These are phyloP conservation scores for Amphilophus citrinellus DNA, from an alignment of 2,113 vertebrate genomes.

Conservation along the genomic window DNA sequence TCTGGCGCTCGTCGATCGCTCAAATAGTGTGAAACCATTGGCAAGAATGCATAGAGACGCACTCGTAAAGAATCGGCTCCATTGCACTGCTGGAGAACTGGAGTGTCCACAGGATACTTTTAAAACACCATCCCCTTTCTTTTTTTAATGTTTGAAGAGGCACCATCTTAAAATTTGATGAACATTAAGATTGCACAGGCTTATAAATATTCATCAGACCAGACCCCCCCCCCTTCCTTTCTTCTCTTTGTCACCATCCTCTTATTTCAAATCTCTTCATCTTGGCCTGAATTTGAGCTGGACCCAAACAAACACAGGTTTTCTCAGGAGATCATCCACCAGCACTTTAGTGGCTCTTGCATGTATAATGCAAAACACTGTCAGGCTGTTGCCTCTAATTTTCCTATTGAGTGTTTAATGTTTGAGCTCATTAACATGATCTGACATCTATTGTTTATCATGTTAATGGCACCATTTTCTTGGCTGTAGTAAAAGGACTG, in stretches of 20 bases:
- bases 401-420: background rate
- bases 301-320: background rate
- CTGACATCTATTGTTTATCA: background rate
- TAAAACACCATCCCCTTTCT: background rate
- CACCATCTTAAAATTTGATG: conserved; percentile 44
- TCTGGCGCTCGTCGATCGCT: background rate
- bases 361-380: conserved; percentile 32
- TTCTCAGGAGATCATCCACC: background rate
- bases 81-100: background rate
- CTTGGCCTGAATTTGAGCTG: conserved; percentile 22
- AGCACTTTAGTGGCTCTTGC: background rate
- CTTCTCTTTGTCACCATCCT: background rate
- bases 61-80: background rate
- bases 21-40: conserved; percentile 12
- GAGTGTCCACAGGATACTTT: background rate
- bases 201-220: conserved; percentile 44
- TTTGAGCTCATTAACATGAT: conserved; percentile 18
- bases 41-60: background rate
- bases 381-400: conserved; percentile 2
- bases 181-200: conserved; percentile 30
- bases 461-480: background rate
- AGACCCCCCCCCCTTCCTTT: background rate
- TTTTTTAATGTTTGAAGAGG: conserved; percentile 41
- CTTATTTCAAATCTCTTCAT: conserved; percentile 1
- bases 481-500: background rate